These are phyloP conservation scores for Prietella phreatophila DNA, from an alignment of 2,113 vertebrate genomes.

Conservation along the genomic window DNA sequence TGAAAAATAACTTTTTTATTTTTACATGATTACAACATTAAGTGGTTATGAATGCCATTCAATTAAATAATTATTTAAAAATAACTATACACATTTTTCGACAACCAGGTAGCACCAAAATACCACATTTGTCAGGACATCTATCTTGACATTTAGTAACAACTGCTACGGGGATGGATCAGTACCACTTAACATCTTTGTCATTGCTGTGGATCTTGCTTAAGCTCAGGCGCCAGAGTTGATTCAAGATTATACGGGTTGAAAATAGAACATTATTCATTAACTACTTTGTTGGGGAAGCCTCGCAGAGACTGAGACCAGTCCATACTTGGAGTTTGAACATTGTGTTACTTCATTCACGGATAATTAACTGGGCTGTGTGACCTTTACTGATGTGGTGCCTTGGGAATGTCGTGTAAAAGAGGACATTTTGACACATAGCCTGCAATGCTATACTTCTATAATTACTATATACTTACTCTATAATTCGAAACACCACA, in stretches of 20 bases:
- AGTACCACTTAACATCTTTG: conserved; percentile 21
- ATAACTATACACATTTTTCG: too few relatives aligned
- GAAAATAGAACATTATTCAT: conserved; percentile 45
- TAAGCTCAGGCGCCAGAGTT: conserved; percentile 29
- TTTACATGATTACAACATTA: not conserved
- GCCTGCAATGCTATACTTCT: not conserved
- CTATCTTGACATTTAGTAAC: not conserved
- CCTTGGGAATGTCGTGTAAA: not conserved
- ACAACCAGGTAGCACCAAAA: not conserved
- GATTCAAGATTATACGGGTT: conserved; percentile 35
- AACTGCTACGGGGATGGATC: conserved; percentile 21
- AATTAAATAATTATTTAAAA: not conserved
- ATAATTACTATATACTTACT: not conserved
- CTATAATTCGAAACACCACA: not conserved
- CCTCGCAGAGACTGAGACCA: conserved; percentile 4
- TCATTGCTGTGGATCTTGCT: conserved; percentile 9
- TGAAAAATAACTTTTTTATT: not conserved
- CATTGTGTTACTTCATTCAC: conserved; percentile 22
- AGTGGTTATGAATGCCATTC: not conserved
- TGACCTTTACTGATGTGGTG: conserved; percentile 5
- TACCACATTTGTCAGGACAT: not conserved
- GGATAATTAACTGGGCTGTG: not conserved
- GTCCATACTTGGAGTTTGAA: conserved; percentile 8
- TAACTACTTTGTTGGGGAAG: conserved; percentile 21
- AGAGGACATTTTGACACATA: not conserved